These are phyloP conservation scores for Mizuhopecten yessoensis DNA, from an alignment of 1,140 invertebrate species.

Conservation along the genomic window DNA sequence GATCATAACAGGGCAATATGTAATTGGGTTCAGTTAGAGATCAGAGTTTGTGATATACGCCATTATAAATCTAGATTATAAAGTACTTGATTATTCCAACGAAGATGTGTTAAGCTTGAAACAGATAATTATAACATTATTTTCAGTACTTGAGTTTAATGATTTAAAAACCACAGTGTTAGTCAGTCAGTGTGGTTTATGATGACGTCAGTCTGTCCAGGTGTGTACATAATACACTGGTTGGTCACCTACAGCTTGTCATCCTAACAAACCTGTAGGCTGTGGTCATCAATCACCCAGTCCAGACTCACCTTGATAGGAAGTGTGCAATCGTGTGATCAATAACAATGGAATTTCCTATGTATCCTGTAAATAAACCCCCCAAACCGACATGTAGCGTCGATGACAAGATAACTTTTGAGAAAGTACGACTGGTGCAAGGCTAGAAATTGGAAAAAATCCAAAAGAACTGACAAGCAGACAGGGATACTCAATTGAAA, in stretches of 20 bases:
- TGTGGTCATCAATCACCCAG: neutral
- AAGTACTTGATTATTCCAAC: neutral
- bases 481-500: no score
- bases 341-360: conserved; percentile 1
- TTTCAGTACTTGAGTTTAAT: neutral
- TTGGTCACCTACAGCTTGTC: neutral
- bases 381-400: neutral
- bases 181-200: neutral
- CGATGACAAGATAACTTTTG: no score
- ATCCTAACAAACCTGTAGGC: neutral
- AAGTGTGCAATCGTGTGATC: neutral
- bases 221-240: neutral
- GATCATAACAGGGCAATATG: neutral
- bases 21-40: neutral
- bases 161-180: neutral
- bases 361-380: neutral
- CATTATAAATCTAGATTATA: neutral
- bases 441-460: no score
- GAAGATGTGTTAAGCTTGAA: neutral
- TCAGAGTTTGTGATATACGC: neutral
- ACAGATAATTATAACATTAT: neutral
- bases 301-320: conserved; percentile 4
- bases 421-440: no score
- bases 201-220: neutral
- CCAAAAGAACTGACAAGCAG: no score